A percentile compares a stretch with the other conserved stretches of the same genome.
Evolutionary conservation across 1,140 invertebrate genomes (phyloP).

Genomic region (Calliphora vicina): DNA sequence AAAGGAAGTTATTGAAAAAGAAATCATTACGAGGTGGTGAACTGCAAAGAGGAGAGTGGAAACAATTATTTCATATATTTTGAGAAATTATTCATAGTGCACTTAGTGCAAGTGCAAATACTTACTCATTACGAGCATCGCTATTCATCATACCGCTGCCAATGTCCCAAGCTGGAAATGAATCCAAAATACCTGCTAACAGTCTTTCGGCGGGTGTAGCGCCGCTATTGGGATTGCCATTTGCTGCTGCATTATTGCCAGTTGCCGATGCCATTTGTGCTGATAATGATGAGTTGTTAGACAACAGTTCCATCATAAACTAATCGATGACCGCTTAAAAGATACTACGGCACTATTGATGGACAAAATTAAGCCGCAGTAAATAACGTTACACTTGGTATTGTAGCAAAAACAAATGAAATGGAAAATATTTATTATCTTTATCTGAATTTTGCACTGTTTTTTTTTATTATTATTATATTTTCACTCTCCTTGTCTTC

Average conservation of each 20-base stretch:
- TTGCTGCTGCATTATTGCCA: not conserved
- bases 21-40: conserved; percentile 57
- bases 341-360: conserved; percentile 23
- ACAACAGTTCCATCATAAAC: conserved; percentile 62
- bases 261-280: conserved; percentile 51
- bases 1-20: conserved; percentile 56
- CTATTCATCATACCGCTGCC: conserved; percentile 49
- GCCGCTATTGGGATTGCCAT: not conserved
- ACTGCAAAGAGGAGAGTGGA: conserved; percentile 43
- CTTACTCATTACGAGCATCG: conserved; percentile 51
- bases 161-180: conserved; percentile 57
- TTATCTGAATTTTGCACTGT: not conserved
- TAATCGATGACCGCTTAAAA: conserved; percentile 15
- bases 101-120: no score
- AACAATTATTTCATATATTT: not conserved
- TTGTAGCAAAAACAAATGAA: not conserved
- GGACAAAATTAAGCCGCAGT: conserved; percentile 24
- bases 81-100: no score
- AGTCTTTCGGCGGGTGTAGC: conserved; percentile 53
- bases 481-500: not conserved
- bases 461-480: no score
- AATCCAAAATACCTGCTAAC: conserved; percentile 55
- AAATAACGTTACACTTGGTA: conserved; percentile 17
- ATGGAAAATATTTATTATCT: not conserved
- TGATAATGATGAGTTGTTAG: conserved; percentile 54